Conservation (phyloP, 30 jellyfish, hydroid and myxozoan species). For the Clytia hemisphaerica region DNA sequence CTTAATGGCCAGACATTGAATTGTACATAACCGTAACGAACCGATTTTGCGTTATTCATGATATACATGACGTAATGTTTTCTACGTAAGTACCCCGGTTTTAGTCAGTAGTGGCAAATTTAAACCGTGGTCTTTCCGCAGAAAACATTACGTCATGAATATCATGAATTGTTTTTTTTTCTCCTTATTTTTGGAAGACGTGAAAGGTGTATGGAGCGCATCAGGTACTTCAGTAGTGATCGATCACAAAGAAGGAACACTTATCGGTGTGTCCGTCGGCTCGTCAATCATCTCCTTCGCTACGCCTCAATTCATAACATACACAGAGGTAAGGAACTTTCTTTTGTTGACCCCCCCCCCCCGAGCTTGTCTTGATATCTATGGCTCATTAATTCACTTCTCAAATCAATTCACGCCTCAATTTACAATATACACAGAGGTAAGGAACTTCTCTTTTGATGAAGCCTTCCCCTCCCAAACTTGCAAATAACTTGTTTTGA, state of each 20-base stretch:
- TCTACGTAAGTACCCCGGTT: no score
- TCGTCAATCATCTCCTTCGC: constrained; percentile 15
- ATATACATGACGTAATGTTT: no score
- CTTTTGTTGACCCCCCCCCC: no score
- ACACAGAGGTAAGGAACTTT: constrained; percentile 41
- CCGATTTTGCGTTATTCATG: no score
- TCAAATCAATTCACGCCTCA: no score
- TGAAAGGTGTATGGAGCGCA: constrained; percentile 27
- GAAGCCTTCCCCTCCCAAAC: no score
- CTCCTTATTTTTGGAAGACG: not conserved
- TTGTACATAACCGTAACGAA: no score
- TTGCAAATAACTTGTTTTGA: no score
- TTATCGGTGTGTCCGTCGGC: constrained; percentile 24
- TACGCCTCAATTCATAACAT: not conserved
- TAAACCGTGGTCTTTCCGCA: not conserved
- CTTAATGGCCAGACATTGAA: no score
- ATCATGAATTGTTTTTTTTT: not conserved
- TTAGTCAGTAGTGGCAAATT: not conserved
- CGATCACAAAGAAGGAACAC: constrained; percentile 15
- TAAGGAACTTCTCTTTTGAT: no score
- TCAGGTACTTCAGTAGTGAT: constrained; percentile 18
- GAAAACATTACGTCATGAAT: not conserved
- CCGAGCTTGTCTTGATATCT: no score
- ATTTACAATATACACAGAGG: constrained; percentile 30
- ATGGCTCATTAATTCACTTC: no score